These are phyloP conservation scores for Scaptomyza polygonia DNA, from an alignment of 2,888 invertebrate genomes.

Conservation along the genomic window DNA sequence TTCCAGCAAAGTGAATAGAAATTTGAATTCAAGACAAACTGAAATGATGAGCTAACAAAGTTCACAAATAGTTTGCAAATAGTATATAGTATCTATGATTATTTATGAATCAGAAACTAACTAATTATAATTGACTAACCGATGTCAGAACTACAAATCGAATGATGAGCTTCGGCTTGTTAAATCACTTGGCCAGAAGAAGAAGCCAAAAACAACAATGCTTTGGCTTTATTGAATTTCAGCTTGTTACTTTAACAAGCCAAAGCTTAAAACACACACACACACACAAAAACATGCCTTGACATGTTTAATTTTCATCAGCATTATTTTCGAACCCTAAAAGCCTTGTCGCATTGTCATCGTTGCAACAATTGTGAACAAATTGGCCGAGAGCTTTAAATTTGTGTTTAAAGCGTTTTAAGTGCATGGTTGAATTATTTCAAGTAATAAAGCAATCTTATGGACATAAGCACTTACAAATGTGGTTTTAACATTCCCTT, in stretches of 20 bases:
- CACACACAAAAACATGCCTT: background rate
- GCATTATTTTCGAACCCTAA: no score
- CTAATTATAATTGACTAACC: no score
- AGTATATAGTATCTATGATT: no score
- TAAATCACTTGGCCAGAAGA: background rate
- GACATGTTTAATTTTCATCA: background rate
- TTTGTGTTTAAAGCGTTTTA: constrained; percentile 1
- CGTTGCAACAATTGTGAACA: no score
- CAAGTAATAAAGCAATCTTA: constrained; percentile 1
- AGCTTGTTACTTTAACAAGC: constrained; percentile 1
- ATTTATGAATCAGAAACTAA: no score
- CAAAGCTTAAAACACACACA: background rate
- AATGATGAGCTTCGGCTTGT: background rate
- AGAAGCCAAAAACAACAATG: background rate
- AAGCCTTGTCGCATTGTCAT: no score
- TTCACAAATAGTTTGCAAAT: no score
- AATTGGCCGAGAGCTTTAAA: background rate
- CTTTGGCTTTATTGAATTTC: background rate
- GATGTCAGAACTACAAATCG: background rate
- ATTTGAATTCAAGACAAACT: no score
- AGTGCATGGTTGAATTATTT: background rate
- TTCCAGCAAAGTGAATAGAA: background rate
- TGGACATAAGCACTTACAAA: constrained; percentile 7
- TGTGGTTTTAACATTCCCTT: background rate
- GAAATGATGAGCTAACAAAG: no score